Evolutionary conservation across 2,113 vertebrate genomes (phyloP).

Genomic region (Neopipo cinnamomea): DNA sequence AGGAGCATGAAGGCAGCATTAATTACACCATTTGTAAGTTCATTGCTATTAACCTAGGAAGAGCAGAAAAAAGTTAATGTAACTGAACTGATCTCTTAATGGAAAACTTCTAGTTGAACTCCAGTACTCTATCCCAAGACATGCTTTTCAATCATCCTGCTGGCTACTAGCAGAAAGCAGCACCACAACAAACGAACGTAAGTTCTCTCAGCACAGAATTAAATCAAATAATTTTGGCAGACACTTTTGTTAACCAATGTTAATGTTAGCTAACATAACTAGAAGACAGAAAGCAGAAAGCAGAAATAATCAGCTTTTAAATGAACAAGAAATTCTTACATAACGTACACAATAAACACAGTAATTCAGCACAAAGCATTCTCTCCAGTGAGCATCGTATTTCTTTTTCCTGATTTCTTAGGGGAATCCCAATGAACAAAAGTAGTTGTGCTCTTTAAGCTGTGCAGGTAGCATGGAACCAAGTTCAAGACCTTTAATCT

Average conservation of each 20-base stretch:
- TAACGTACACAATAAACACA: not conserved
- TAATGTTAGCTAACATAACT: not conserved
- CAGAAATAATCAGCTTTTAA: not conserved
- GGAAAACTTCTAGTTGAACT: not conserved
- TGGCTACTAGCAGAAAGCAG: not conserved
- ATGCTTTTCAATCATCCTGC: not conserved
- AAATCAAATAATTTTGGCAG: not conserved
- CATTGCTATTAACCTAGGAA: slow-evolving; percentile 93
- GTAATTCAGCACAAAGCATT: not conserved
- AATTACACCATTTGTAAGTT: slow-evolving; percentile 98
- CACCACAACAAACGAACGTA: not conserved
- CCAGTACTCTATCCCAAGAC: not conserved
- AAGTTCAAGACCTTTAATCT: not conserved
- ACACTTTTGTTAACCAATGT: not conserved
- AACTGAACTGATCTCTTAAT: not conserved
- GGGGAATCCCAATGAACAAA: not conserved
- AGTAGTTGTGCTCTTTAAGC: not conserved
- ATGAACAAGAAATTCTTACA: not conserved
- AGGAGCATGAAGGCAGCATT: slow-evolving; percentile 99
- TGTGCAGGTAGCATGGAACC: not conserved
- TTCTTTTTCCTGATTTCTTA: not conserved
- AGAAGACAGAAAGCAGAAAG: not conserved
- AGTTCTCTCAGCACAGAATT: not conserved
- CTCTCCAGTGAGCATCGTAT: not conserved
- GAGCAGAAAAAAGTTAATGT: slow-evolving; percentile 22